These are phyloP conservation scores for Octonoba sinensis DNA, from an alignment of 2,888 invertebrate species.

Conservation along the genomic window DNA sequence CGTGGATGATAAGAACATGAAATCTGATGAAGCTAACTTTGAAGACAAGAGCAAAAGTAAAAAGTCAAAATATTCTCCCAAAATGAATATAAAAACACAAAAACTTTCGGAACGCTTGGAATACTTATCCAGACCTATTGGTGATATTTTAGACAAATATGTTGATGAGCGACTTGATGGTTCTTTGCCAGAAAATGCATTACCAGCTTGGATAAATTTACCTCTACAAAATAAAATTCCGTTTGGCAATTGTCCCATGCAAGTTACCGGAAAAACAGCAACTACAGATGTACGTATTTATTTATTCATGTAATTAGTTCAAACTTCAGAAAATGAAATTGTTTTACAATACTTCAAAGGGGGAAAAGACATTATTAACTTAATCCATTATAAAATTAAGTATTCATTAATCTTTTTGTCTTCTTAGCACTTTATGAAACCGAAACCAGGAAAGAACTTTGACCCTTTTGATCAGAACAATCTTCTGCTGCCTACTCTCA, in stretches of 20 bases:
- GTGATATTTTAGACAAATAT: constrained; percentile 24
- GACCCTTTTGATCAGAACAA: constrained; percentile 19
- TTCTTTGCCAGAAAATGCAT: constrained; percentile 19
- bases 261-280: constrained; percentile 23
- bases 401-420: background rate
- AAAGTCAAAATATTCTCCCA: background rate
- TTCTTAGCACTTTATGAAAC: constrained; percentile 15
- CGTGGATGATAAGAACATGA: background rate
- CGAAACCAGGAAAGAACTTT: constrained; percentile 3
- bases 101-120: constrained; percentile 28
- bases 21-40: background rate
- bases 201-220: constrained; percentile 28
- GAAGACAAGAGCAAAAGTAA: background rate
- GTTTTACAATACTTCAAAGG: too few species aligned
- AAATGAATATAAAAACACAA: background rate
- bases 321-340: background rate
- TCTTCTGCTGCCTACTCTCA: background rate
- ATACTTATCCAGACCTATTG: constrained; percentile 33
- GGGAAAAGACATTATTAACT: too few species aligned
- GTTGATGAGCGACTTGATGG: constrained; percentile 16
- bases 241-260: constrained; percentile 8
- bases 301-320: background rate
- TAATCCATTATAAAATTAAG: too few species aligned
- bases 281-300: constrained; percentile 12
- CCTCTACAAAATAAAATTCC: constrained; percentile 42